These are phyloP conservation scores for Aromia moschata DNA, from an alignment of 2,888 invertebrate genomes.

Conservation along the genomic window DNA sequence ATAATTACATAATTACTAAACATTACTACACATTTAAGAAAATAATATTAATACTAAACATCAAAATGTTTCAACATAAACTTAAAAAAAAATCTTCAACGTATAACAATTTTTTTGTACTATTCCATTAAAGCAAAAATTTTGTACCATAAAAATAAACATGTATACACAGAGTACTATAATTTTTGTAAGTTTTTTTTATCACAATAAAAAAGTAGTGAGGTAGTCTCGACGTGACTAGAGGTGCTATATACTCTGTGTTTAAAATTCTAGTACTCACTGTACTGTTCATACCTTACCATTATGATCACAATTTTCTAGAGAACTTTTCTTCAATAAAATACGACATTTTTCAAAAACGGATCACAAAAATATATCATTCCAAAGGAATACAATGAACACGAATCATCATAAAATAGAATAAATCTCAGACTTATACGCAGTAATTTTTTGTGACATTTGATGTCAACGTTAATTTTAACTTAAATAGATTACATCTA, in stretches of 20 bases:
- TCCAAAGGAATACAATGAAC: no score
- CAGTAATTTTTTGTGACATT: conserved; percentile 6
- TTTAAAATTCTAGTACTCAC: conserved; percentile 37
- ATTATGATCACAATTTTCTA: conserved; percentile 19
- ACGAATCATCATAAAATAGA: no score
- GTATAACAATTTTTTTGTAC: conserved; percentile 35
- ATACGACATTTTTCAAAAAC: conserved; percentile 3
- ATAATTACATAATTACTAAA: no score
- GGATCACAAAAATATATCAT: not conserved
- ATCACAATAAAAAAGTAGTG: conserved; percentile 45
- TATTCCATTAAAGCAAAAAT: conserved; percentile 39
- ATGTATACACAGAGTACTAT: conserved; percentile 30
- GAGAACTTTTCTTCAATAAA: no score
- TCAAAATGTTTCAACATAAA: conserved; percentile 13
- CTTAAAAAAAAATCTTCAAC: conserved; percentile 27
- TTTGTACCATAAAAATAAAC: conserved; percentile 34
- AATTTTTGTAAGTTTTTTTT: conserved; percentile 25
- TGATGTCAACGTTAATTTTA: conserved; percentile 15
- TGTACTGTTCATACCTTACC: conserved; percentile 16
- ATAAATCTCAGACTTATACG: not conserved
- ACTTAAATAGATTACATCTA: conserved; percentile 38
- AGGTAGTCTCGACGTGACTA: conserved; percentile 48
- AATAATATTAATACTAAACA: no score
- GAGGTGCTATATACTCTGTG: conserved; percentile 36
- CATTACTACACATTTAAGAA: no score